Evolutionary conservation across 1,140 invertebrate genomes (phyloP).

Genomic region (Araneus ventricosus): DNA sequence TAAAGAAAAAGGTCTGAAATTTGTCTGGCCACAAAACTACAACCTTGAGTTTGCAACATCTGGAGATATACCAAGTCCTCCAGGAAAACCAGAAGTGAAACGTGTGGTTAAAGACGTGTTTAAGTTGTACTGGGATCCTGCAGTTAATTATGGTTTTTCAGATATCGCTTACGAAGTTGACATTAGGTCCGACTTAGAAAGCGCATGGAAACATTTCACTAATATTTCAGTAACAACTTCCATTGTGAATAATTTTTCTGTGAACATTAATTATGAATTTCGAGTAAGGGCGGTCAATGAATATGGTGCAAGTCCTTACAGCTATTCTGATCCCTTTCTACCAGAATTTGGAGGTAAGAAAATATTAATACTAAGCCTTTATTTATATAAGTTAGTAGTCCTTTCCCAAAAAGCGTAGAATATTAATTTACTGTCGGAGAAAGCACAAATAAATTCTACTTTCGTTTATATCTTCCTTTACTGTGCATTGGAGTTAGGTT

Average conservation of each 20-base stretch:
- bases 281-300: conserved; percentile 88
- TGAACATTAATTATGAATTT: conserved; percentile 84
- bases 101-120: conserved; percentile 85
- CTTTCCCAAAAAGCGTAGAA: no score
- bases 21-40: conserved; percentile 85
- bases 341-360: conserved; percentile 59
- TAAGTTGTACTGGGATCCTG: conserved; percentile 87
- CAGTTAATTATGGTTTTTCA: conserved; percentile 84
- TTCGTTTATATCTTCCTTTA: no score
- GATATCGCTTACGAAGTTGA: conserved; percentile 78
- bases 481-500: no score
- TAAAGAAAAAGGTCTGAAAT: conserved; percentile 82
- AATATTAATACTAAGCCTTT: neutral
- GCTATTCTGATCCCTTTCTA: conserved; percentile 83
- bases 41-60: conserved; percentile 88
- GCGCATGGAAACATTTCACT: conserved; percentile 86
- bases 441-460: no score
- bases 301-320: conserved; percentile 88
- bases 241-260: conserved; percentile 86
- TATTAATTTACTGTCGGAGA: no score
- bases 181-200: conserved; percentile 7
- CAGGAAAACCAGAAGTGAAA: conserved; percentile 83
- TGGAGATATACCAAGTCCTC: conserved; percentile 82
- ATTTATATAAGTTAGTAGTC: no score
- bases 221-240: conserved; percentile 92